A percentile compares a stretch with the other conserved stretches of the same genome.
phyloP scores from a whole-genome alignment of 2,113 vertebrate genomes.

The Lophochroa leadbeateri region DNA sequence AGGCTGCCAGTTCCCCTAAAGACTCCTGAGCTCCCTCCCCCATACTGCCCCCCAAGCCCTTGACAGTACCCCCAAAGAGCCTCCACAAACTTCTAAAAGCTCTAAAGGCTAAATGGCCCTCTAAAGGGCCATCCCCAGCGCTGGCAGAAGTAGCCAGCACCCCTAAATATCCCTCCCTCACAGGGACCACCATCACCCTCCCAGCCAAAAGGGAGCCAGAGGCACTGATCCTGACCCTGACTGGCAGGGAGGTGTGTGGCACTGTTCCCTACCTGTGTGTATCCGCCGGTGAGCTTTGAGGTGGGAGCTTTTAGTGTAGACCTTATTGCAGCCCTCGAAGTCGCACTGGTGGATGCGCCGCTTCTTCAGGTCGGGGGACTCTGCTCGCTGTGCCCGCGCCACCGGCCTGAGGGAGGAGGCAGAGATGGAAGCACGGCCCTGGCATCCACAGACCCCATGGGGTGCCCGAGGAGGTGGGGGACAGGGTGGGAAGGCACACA shows the following conservation, averaged over 20 bases:
- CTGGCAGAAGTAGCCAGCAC: neutral
- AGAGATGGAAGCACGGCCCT: neutral
- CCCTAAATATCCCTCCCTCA: accelerated
- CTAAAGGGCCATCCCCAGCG: neutral
- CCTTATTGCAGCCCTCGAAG: constrained; percentile 96
- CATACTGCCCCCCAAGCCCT: no score
- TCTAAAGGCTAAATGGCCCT: no score
- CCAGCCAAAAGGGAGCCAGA: accelerated
- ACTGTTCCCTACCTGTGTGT: constrained; percentile 85
- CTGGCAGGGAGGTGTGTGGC: accelerated
- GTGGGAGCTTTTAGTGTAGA: constrained; percentile 98
- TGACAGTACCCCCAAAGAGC: neutral
- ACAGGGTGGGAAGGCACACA: neutral
- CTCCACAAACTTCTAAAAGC: neutral
- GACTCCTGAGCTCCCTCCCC: neutral
- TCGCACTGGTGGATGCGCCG: constrained; percentile 95
- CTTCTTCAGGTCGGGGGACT: constrained; percentile 90
- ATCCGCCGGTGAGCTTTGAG: constrained; percentile 95
- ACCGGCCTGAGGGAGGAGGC: neutral
- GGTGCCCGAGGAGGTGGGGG: neutral
- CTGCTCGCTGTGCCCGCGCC: neutral
- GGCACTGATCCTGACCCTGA: neutral
- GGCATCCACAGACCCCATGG: accelerated
- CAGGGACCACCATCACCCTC: accelerated
- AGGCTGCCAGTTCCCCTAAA: neutral